Conservation (phyloP, 2,888 invertebrate species). For the Drosophila longiperda region DNA sequence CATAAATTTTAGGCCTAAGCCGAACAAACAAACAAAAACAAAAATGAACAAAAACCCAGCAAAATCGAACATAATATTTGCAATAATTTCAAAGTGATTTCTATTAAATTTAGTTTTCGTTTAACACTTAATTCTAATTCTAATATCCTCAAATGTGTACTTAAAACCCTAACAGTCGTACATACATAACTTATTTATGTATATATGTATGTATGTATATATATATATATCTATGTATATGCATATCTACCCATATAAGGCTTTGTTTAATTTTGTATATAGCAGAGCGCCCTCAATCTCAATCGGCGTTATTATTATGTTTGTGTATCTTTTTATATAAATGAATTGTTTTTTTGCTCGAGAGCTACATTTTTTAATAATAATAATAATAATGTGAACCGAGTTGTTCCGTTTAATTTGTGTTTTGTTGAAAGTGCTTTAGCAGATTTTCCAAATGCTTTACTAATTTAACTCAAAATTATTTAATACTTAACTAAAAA, state of each 20-base stretch:
- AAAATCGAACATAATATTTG: constrained; percentile 61
- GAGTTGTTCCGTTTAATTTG: constrained; percentile 52
- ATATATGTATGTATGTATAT: constrained; percentile 10
- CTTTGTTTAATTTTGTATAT: constrained; percentile 78
- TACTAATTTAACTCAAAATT: constrained; percentile 66
- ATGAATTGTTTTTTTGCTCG: constrained; percentile 38
- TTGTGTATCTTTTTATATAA: constrained; percentile 66
- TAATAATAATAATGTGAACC: constrained; percentile 15
- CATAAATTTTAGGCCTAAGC: constrained; percentile 72
- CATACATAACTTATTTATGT: constrained; percentile 19
- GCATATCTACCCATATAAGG: constrained; percentile 62
- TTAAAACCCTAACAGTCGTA: constrained; percentile 53
- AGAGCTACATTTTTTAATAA: constrained; percentile 14
- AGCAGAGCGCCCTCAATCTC: constrained; percentile 52
- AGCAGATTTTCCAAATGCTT: constrained; percentile 66
- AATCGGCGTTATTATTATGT: constrained; percentile 65
- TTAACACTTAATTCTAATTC: constrained; percentile 47
- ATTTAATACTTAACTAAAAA: constrained; percentile 12
- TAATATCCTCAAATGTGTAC: constrained; percentile 61
- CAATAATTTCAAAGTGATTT: constrained; percentile 81
- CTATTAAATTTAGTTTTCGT: constrained; percentile 69
- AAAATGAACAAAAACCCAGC: constrained; percentile 29
- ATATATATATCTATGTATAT: constrained; percentile 23
- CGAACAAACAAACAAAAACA: constrained; percentile 48
- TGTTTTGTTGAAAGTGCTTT: constrained; percentile 66